phyloP scores from a whole-genome alignment of 2,797 vertebrate genomes.

The Microctenopoma steveboyesi region DNA sequence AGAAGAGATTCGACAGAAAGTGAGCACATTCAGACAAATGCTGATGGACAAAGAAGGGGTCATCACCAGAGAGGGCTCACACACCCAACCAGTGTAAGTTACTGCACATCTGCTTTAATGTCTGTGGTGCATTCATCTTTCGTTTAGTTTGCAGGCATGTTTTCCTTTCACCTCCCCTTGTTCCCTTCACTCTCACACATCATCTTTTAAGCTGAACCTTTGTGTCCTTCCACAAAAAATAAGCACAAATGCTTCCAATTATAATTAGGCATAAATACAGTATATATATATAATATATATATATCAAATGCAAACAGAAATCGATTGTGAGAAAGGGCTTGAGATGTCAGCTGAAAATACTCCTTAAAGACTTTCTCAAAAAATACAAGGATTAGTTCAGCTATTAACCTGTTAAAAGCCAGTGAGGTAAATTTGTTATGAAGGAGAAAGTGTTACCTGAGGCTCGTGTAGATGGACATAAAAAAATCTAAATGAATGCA shows the following conservation, averaged over 20 bases:
- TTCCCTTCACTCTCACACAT: not conserved
- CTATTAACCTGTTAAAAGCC: constrained; percentile 38
- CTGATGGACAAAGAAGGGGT: constrained; percentile 99
- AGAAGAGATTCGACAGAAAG: constrained; percentile 96
- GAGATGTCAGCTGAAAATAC: not conserved
- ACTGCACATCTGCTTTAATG: not conserved
- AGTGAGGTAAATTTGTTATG: constrained; percentile 55
- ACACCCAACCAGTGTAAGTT: constrained; percentile 91
- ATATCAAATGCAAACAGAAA: constrained; percentile 34
- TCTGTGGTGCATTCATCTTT: not conserved
- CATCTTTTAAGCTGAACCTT: constrained; percentile 1
- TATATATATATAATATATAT: not conserved
- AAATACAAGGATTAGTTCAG: constrained; percentile 16
- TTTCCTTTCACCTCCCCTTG: not conserved
- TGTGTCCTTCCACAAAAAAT: constrained; percentile 6
- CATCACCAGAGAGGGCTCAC: constrained; percentile 92
- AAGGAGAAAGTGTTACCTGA: constrained; percentile 20
- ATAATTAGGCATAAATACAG: constrained; percentile 30
- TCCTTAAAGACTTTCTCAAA: constrained; percentile 20
- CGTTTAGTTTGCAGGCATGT: too few relatives aligned
- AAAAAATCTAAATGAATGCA: constrained; percentile 34
- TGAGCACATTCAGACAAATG: constrained; percentile 98
- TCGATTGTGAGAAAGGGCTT: constrained; percentile 44
- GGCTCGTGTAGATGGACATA: constrained; percentile 16
- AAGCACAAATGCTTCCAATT: constrained; percentile 17